phyloP scores from a whole-genome alignment of 2,888 invertebrate genomes.

The Synergus itoensis region DNA sequence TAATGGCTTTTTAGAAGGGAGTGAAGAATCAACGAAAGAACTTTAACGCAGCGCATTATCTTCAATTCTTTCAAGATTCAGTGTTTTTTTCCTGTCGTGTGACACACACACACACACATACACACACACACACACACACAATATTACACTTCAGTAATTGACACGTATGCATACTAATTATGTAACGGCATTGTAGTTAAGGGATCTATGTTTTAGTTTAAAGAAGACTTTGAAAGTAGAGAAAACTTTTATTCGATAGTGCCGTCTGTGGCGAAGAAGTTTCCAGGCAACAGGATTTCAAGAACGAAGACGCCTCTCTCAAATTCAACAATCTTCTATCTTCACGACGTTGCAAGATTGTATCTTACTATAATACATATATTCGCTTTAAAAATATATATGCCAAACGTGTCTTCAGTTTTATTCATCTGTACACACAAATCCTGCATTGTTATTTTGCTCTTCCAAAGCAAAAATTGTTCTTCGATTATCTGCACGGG shows the following conservation, averaged over 20 bases:
- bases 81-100: conserved; percentile 29
- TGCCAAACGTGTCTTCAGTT: conserved; percentile 71
- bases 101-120: neutral
- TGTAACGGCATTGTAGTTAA: conserved; percentile 61
- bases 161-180: conserved; percentile 60
- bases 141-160: conserved; percentile 59
- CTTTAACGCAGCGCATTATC: conserved; percentile 38
- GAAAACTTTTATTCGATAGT: conserved; percentile 24
- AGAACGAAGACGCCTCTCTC: conserved; percentile 62
- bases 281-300: conserved; percentile 45
- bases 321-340: conserved; percentile 63
- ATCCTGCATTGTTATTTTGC: conserved; percentile 64
- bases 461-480: conserved; percentile 35
- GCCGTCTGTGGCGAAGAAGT: conserved; percentile 24
- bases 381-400: conserved; percentile 74
- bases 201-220: conserved; percentile 43
- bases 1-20: conserved; percentile 17
- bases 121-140: conserved; percentile 51
- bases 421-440: conserved; percentile 74
- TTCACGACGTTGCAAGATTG: conserved; percentile 72
- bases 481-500: conserved; percentile 33
- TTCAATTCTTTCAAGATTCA: conserved; percentile 44
- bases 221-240: conserved; percentile 27
- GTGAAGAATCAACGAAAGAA: conserved; percentile 23
- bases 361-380: conserved; percentile 73